Evolutionary conservation across 2,113 vertebrate genomes (phyloP).

Genomic region (Zosterops lateralis): DNA sequence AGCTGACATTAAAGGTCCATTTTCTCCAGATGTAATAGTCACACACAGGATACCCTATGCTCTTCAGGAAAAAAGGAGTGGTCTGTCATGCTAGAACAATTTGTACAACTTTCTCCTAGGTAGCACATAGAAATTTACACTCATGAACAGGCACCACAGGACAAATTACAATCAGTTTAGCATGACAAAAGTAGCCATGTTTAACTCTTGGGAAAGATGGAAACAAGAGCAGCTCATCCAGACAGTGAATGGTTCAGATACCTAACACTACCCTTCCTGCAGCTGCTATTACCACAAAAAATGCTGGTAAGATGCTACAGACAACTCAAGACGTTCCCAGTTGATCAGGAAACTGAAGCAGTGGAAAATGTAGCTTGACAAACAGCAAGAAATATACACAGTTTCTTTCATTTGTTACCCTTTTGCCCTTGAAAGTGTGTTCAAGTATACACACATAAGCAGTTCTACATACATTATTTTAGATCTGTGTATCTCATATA

Average conservation of each 20-base stretch:
- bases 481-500: not conserved
- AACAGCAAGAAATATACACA: not conserved
- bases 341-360: not conserved
- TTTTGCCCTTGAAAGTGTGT: not conserved
- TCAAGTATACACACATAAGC: not conserved
- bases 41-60: not conserved
- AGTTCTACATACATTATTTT: fast-evolving
- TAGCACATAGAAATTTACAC: not conserved
- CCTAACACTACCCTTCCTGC: not conserved
- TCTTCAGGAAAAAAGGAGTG: not conserved
- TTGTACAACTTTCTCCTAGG: not conserved
- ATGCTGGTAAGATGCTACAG: not conserved
- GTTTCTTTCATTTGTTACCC: not conserved
- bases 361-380: not conserved
- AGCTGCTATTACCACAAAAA: not conserved
- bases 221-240: not conserved
- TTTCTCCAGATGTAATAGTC: not conserved
- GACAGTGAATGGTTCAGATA: not conserved
- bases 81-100: not conserved
- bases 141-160: not conserved
- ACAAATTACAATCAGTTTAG: not conserved
- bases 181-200: not conserved
- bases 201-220: not conserved
- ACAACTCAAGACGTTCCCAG: not conserved
- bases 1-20: not conserved